Evolutionary conservation across 2,888 invertebrate genomes (phyloP).

Genomic region (Diarsia mendica): DNA sequence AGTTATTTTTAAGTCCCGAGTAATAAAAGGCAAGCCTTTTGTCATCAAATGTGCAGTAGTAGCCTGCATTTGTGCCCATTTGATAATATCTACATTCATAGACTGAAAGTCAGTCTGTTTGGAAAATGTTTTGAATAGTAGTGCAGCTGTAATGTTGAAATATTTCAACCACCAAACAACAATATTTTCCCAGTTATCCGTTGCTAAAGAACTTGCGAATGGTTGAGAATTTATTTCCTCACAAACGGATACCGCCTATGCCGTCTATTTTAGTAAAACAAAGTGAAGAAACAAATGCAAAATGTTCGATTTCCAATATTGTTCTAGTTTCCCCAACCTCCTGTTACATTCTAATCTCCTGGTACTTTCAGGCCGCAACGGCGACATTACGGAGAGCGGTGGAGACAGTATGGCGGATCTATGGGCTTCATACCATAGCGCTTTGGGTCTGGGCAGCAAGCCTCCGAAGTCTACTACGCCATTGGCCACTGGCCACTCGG

Average conservation of each 20-base stretch:
- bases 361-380: conserved; percentile 90
- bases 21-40: not conserved
- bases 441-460: conserved; percentile 92
- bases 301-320: conserved; percentile 10
- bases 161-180: not conserved
- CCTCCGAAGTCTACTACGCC: conserved; percentile 87
- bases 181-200: not conserved
- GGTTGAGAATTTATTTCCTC: not conserved
- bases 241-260: not conserved
- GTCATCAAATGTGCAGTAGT: not conserved
- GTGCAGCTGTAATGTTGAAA: not conserved
- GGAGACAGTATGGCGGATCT: conserved; percentile 94
- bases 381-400: conserved; percentile 91
- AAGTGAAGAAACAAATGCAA: conserved; percentile 5
- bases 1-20: not conserved
- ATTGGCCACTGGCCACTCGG: conserved; percentile 92
- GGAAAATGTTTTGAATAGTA: not conserved
- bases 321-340: conserved; percentile 29
- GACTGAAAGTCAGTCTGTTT: not conserved
- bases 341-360: conserved; percentile 60
- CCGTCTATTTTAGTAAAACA: not conserved
- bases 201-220: not conserved
- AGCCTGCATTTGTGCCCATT: too few species aligned
- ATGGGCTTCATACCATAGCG: conserved; percentile 96
- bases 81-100: too few species aligned